Percentiles rank a stretch among this genome's conserved stretches.
Evolutionary conservation across 2,888 invertebrate genomes (phyloP).

Genomic region (Zygogramma bicolorata): DNA sequence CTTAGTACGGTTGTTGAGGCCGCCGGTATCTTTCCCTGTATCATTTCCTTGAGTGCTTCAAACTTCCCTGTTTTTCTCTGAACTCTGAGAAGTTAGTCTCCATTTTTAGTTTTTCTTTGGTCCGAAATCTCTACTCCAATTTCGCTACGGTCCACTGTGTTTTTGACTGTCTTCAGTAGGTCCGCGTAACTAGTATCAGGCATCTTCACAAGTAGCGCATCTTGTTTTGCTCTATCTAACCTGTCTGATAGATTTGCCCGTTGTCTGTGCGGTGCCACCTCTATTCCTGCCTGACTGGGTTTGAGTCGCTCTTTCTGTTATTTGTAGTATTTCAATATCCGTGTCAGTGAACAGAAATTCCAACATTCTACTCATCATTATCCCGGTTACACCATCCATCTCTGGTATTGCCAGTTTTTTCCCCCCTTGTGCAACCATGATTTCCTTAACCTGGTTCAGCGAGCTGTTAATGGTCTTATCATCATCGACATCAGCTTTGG

Average conservation of each 20-base stretch:
- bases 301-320: too few relatives aligned
- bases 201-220: background rate
- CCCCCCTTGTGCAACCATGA: background rate
- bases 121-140: constrained; percentile 2
- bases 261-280: background rate
- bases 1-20: background rate
- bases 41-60: background rate
- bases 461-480: background rate
- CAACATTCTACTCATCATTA: background rate
- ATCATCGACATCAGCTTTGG: background rate
- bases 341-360: background rate
- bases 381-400: background rate
- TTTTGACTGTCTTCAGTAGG: background rate
- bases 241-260: too few relatives aligned
- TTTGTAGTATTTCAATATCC: background rate
- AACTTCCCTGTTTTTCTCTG: background rate
- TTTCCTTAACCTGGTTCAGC: too few relatives aligned
- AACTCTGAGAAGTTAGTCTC: background rate
- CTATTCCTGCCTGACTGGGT: background rate
- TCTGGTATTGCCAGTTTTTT: background rate
- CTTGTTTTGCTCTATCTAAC: background rate
- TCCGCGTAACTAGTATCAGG: background rate
- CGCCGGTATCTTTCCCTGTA: background rate
- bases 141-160: background rate
- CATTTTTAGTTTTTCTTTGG: background rate